Base-by-base conservation (phyloP, 2,797 vertebrate species). In the Pangasius larnaudii region DNA sequence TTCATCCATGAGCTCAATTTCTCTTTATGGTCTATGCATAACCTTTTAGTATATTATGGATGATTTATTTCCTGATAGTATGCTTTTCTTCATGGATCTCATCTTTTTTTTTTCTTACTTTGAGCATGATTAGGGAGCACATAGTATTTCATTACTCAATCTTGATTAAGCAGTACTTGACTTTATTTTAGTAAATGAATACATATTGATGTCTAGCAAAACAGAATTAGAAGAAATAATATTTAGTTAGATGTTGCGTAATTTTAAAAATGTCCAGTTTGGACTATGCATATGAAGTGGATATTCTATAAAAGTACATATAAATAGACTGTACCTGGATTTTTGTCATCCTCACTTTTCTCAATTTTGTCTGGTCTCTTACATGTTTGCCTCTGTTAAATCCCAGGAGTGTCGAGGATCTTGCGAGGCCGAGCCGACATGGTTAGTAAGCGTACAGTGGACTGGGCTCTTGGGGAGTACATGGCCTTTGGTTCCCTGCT, bases 401-500 rank as follows among this genome's bases (percentile, higher is more conserved):
- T 84, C 82, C 69, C 80, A 92, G 97, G 97, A 85, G 92, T 98
- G 91, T 97, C 96, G 79, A 97, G 97, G 4, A 98, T 98, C 91
- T 94, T 99, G 89, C 97, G 97, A 42, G 96, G 96, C 0, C 94
- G 97, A 0, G 96, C 95, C 2, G 96, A 97, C 92, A 93, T 97
- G 95, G 95, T 97, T 82, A 96, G 95, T 84, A 96, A 95, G 87
- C 93, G 96, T 27, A 96, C 94, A 0, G 96, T 98, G 90, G 97
- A 99, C 94, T 99, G 98, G 97, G 98, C 98, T 11, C 94, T 99
- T 69, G 97, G 96, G 0, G 97, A 99, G 92, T 99, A 98, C 92
- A 97, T 98, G 97, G 97, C 97, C 0, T 98, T 98, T 0, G 97
- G 97, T 78, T 97, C 97, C 24, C 94, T 97, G 63, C 95, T 97